phyloP scores from a whole-genome alignment of 2,797 vertebrate species.

The Cetoscarus ocellatus region DNA sequence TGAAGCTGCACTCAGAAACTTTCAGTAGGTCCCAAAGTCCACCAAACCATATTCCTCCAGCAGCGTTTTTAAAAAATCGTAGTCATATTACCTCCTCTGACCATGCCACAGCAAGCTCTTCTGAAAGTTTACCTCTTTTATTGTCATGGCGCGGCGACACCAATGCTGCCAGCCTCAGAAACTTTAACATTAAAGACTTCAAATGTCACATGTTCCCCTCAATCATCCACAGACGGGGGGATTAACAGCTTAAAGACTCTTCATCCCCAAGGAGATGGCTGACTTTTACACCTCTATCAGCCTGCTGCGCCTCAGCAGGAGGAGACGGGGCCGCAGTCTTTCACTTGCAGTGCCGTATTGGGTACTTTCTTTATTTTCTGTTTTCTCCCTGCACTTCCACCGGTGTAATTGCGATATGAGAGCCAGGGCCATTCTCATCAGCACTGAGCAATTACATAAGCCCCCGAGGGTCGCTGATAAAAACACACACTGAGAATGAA shows the following conservation, averaged over 20 bases:
- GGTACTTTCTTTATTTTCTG: constrained; percentile 43
- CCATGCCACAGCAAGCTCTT: constrained; percentile 5
- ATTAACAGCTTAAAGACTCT: constrained; percentile 67
- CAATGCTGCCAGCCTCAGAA: constrained; percentile 16
- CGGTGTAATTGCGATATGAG: constrained; percentile 60
- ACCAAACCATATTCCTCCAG: no score
- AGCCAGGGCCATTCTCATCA: constrained; percentile 69
- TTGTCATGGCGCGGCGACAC: constrained; percentile 17
- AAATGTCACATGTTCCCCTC: constrained; percentile 73
- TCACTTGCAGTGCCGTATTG: constrained; percentile 31
- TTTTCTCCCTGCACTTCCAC: constrained; percentile 23
- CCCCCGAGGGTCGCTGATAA: constrained; percentile 66
- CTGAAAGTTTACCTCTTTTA: constrained; percentile 37
- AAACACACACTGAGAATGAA: constrained; percentile 70
- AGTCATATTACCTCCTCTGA: background rate
- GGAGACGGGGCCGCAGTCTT: constrained; percentile 37
- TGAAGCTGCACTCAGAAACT: no score
- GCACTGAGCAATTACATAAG: constrained; percentile 72
- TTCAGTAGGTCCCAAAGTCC: no score
- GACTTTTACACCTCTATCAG: constrained; percentile 58
- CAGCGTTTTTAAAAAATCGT: background rate
- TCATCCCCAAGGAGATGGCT: constrained; percentile 65
- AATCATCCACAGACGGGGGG: constrained; percentile 55
- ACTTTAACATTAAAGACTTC: constrained; percentile 56
- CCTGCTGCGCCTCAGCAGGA: constrained; percentile 28